Percentiles rank a stretch among this genome's conserved stretches.
phyloP scores from a whole-genome alignment of 2,888 invertebrate species.

The Cantharis rufa region DNA sequence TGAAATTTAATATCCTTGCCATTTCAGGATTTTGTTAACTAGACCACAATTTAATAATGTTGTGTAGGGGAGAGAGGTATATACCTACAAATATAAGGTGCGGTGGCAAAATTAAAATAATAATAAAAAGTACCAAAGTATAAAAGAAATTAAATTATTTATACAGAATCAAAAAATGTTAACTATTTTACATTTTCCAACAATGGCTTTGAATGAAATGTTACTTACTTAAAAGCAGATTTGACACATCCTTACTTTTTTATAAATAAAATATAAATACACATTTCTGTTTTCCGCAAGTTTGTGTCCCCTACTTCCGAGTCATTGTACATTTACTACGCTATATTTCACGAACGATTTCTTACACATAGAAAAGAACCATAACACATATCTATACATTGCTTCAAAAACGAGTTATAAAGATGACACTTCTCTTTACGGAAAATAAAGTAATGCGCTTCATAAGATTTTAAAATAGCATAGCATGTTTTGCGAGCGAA shows the following conservation, averaged over 20 bases:
- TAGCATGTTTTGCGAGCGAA: conserved; percentile 31
- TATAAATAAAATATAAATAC: neutral
- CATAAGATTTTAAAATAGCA: conserved; percentile 33
- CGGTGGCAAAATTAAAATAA: neutral
- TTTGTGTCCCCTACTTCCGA: neutral
- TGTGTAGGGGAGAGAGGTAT: neutral
- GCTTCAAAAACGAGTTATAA: neutral
- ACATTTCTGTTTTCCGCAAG: neutral
- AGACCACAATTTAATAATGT: neutral
- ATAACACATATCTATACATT: neutral
- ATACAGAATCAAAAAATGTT: neutral
- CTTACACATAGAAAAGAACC: neutral
- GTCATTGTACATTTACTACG: neutral
- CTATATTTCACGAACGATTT: neutral
- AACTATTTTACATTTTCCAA: neutral
- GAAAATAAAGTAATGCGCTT: conserved; percentile 15
- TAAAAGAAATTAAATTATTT: neutral
- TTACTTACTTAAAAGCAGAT: neutral
- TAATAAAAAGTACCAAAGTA: neutral
- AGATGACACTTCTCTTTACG: neutral
- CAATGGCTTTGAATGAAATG: neutral
- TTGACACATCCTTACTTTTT: neutral
- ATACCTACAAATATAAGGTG: too few species aligned
- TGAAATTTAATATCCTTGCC: too few species aligned
- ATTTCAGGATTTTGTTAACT: too few species aligned